Conservation (phyloP, 2,113 vertebrate genomes). For the Symphodus melops region DNA sequence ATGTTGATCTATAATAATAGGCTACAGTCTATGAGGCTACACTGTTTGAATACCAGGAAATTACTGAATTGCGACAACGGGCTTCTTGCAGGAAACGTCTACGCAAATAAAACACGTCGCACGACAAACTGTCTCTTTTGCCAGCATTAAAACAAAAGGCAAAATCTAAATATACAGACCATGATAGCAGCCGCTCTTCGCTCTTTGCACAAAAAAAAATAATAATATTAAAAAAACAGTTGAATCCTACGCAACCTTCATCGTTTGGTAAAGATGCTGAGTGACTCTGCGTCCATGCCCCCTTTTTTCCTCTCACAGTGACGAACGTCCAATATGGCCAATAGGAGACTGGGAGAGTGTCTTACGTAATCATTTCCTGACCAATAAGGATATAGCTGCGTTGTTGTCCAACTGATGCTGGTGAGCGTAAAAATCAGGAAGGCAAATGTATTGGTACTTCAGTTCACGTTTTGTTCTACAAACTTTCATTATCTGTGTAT, state of each 20-base stretch:
- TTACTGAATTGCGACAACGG: constrained; percentile 20
- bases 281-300: constrained; percentile 55
- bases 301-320: neutral
- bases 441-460: neutral
- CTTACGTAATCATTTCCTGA: neutral
- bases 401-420: constrained; percentile 23
- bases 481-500: neutral
- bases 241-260: constrained; percentile 54
- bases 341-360: constrained; percentile 40
- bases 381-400: constrained; percentile 54
- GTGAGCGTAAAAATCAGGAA: constrained; percentile 14
- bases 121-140: neutral
- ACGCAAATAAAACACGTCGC: constrained; percentile 7
- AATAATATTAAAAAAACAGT: too few relatives aligned
- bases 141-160: neutral
- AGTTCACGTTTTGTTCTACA: neutral
- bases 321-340: constrained; percentile 74
- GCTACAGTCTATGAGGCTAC: too few relatives aligned
- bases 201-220: constrained; percentile 33
- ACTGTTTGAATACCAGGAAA: constrained; percentile 5
- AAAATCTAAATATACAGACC: constrained; percentile 51
- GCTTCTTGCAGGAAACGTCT: constrained; percentile 49
- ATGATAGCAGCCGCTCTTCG: constrained; percentile 33
- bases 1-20: constrained; percentile 35
- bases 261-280: constrained; percentile 71